Evolutionary conservation across 2,888 invertebrate species (phyloP).

Genomic region (Vannuccia rotundouncinata): DNA sequence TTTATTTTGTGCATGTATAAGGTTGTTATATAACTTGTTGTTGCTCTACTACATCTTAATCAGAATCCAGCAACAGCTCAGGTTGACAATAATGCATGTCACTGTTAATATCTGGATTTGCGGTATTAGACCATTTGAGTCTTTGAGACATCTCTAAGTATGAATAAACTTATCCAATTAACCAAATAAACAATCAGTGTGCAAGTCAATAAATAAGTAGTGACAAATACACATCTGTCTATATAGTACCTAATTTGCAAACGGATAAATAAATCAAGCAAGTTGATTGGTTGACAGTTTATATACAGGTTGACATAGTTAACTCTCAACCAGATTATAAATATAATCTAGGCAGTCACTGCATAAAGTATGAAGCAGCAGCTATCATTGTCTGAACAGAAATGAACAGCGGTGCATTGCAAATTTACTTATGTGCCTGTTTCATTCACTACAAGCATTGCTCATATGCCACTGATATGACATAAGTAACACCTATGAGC

Average conservation of each 20-base stretch:
- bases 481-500: background rate
- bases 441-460: conserved; percentile 13
- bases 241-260: conserved; percentile 24
- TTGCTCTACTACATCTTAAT: too few relatives aligned
- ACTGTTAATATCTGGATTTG: conserved; percentile 16
- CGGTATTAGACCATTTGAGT: conserved; percentile 17
- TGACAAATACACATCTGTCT: conserved; percentile 20
- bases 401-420: conserved; percentile 17
- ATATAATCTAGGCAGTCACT: background rate
- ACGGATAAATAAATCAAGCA: conserved; percentile 13
- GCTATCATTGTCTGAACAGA: conserved; percentile 22
- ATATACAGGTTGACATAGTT: too few relatives aligned
- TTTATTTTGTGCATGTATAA: background rate
- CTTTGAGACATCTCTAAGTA: conserved; percentile 9
- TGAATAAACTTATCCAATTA: background rate
- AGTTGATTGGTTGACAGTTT: conserved; percentile 20
- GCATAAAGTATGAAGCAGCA: conserved; percentile 11
- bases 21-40: too few relatives aligned
- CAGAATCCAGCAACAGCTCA: too few relatives aligned
- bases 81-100: too few relatives aligned
- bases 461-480: background rate
- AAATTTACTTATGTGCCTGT: conserved; percentile 14
- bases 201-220: conserved; percentile 20
- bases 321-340: conserved; percentile 10
- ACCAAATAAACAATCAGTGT: conserved; percentile 20